Percentiles rank a stretch among this genome's conserved stretches.
Conservation (phyloP, 2,888 invertebrate species). For the Tribolium freemani region DNA sequence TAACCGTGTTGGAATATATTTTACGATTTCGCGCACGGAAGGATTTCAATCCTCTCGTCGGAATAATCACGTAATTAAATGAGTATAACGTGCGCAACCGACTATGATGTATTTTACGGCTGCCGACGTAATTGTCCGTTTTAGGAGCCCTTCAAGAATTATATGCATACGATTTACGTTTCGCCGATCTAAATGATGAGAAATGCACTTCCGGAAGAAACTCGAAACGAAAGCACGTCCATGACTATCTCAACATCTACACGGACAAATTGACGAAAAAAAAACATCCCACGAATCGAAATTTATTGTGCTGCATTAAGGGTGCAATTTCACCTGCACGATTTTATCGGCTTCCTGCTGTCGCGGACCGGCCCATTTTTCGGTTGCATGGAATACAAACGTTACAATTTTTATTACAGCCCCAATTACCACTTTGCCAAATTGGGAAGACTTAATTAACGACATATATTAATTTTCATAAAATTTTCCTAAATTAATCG, state of each 20-base stretch:
- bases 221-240: slow-evolving; percentile 42
- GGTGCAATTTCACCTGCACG: slow-evolving; percentile 47
- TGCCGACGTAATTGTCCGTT: slow-evolving; percentile 37
- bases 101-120: slow-evolving; percentile 43
- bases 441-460: background rate
- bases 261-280: slow-evolving; percentile 22
- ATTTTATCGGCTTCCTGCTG: slow-evolving; percentile 46
- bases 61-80: slow-evolving; percentile 53
- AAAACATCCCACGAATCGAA: slow-evolving; percentile 36
- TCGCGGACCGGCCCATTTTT: slow-evolving; percentile 31
- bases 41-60: slow-evolving; percentile 48
- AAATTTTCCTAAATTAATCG: too few relatives aligned
- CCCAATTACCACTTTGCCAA: background rate
- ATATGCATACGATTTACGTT: slow-evolving; percentile 33
- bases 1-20: slow-evolving; percentile 41
- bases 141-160: slow-evolving; percentile 37
- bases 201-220: slow-evolving; percentile 36
- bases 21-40: slow-evolving; percentile 45
- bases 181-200: slow-evolving; percentile 37
- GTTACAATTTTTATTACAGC: background rate
- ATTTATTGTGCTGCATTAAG: slow-evolving; percentile 46
- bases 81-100: slow-evolving; percentile 41
- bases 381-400: slow-evolving; percentile 1
- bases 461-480: too few relatives aligned
- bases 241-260: slow-evolving; percentile 45